phyloP scores from a whole-genome alignment of 2,797 vertebrate species.

The Buceros bicornis region DNA sequence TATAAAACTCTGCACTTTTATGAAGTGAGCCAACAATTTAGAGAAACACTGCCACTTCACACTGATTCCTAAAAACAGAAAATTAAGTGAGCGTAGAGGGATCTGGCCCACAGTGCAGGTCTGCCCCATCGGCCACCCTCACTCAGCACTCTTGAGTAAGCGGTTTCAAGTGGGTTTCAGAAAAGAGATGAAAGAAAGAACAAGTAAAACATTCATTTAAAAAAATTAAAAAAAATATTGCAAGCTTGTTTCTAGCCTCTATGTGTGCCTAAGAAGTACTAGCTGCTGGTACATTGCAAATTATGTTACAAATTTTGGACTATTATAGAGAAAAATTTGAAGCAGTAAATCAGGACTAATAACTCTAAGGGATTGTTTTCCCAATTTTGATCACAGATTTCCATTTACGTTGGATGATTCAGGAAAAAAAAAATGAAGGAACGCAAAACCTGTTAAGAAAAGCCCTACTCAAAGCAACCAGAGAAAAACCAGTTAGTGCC shows the following conservation, averaged over 20 bases:
- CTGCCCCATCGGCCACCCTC: neutral
- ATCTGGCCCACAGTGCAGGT: neutral
- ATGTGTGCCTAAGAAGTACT: neutral
- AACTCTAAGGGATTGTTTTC: neutral
- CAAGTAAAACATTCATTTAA: neutral
- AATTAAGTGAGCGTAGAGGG: neutral
- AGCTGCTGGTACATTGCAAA: neutral
- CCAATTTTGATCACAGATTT: neutral
- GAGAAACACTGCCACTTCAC: neutral
- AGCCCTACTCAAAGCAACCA: neutral
- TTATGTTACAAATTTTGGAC: neutral
- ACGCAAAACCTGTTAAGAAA: neutral
- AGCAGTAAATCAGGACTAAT: neutral
- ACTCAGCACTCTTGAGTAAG: neutral
- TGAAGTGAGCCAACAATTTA: neutral
- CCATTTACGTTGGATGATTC: neutral
- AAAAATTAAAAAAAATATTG: neutral
- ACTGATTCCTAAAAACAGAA: neutral
- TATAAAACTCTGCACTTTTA: neutral
- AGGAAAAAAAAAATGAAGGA: neutral
- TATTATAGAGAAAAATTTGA: neutral
- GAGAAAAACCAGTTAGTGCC: neutral
- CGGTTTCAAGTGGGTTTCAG: neutral
- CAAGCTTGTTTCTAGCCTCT: constrained; percentile 33
- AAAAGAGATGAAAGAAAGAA: neutral